phyloP scores from a whole-genome alignment of 2,888 invertebrate species.

The Ennomos erosarius region DNA sequence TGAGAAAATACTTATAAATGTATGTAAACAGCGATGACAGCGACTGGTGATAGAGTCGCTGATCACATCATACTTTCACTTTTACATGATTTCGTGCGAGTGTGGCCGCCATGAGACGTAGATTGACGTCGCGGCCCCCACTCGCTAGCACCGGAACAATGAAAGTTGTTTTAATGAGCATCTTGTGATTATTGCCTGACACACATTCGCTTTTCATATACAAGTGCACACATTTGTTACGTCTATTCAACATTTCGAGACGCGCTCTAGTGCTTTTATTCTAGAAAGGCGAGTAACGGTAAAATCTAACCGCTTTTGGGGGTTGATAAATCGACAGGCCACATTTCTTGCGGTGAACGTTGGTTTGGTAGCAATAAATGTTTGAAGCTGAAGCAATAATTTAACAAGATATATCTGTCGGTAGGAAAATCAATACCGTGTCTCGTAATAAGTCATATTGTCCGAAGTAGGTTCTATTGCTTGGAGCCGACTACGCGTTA shows the following conservation, averaged over 20 bases:
- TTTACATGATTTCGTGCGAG: constrained; percentile 76
- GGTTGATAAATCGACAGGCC: constrained; percentile 18
- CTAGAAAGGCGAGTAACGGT: constrained; percentile 31
- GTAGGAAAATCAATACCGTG: constrained; percentile 28
- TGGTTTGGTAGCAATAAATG: constrained; percentile 13
- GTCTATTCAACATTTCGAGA: constrained; percentile 27
- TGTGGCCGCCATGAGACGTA: constrained; percentile 53
- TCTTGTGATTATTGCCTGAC: constrained; percentile 49
- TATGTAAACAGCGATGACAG: constrained; percentile 43
- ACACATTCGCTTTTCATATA: constrained; percentile 45
- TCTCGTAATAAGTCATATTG: constrained; percentile 33
- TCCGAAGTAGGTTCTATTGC: constrained; percentile 46
- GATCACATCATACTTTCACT: constrained; percentile 82
- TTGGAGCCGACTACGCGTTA: constrained; percentile 59
- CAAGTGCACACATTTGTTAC: constrained; percentile 30
- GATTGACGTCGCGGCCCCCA: constrained; percentile 57
- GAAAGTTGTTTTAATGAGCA: constrained; percentile 71
- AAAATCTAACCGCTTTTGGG: constrained; percentile 19
- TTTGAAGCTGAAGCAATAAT: constrained; percentile 25
- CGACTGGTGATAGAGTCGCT: constrained; percentile 47
- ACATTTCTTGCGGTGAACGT: not conserved
- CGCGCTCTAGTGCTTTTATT: constrained; percentile 27
- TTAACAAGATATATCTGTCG: constrained; percentile 29
- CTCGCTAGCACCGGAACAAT: constrained; percentile 68
- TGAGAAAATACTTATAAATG: not conserved